Evolutionary conservation across 2,888 invertebrate genomes (phyloP), one percentile per base, ranked within the genome.

Genomic region (Pristionchus fissidentatus): DNA sequence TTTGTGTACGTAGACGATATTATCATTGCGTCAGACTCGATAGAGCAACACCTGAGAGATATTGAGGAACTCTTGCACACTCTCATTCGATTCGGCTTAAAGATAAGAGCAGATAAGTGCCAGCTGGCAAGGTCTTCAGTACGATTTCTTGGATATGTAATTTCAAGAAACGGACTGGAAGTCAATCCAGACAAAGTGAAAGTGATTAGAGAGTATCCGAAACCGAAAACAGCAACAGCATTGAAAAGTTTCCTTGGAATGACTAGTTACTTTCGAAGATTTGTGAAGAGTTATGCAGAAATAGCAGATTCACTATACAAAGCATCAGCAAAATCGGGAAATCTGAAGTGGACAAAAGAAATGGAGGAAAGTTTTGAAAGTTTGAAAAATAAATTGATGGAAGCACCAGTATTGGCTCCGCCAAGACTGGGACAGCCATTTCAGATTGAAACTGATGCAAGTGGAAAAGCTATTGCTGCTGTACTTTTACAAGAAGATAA

Each of bases 1-100:
- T 35, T 55, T 32, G 35, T 83, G 7, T 87, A 86, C n/a, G 10
- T 87, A 0, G 86, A 87, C 41, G 86, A 87, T 83, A 19, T 86
- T 13, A 49, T 87, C 4, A 19, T 86, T 0, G 55, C 84, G 26
- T 81, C 83, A 3, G 0, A 4, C 0, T 35, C 62, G 15, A 55
- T 75, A 3, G 82, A 84, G n/a, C 15, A 55, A n/a, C 87, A 87
- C 52, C 43, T 87, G n/a, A 13, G 15, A 13, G 85, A 87, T 52
- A 15, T 87, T 0, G 86, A 86, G 0, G 86, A 86, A 70, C 66
- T 87, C 5, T 73, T 86, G 1, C 29, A 13, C 4, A 52, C 35
- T 10, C 75, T 87, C 4, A 57, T 29, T 1, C 35, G 73, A 52
- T 52, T n/a, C 26, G 82, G 82, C 49, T 7, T 84, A 0, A 70